Conservation (phyloP, 2,888 invertebrate species). For the Ectemnius lituratus region DNA sequence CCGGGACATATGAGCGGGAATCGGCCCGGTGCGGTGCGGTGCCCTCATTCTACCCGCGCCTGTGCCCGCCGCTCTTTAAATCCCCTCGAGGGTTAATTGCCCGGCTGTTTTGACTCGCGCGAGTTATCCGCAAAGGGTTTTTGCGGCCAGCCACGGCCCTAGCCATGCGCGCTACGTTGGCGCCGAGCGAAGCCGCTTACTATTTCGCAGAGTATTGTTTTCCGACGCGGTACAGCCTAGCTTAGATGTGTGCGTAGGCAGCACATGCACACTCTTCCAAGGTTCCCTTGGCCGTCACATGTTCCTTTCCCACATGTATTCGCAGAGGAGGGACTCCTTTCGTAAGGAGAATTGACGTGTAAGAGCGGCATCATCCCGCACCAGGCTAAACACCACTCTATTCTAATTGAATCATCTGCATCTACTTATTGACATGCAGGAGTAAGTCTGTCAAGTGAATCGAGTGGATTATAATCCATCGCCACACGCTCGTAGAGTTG, state of each 20-base stretch:
- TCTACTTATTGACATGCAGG: constrained; percentile 15
- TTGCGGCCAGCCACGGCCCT: constrained; percentile 50
- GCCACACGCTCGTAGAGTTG: constrained; percentile 15
- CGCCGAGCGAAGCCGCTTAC: constrained; percentile 3
- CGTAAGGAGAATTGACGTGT: too few species aligned
- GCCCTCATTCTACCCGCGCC: constrained; percentile 12
- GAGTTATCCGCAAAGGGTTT: constrained; percentile 66
- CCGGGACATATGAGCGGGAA: constrained; percentile 56
- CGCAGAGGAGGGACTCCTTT: background rate
- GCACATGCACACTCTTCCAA: background rate
- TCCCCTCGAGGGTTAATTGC: constrained; percentile 77
- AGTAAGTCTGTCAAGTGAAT: background rate
- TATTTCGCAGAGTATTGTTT: constrained; percentile 44
- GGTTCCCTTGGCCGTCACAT: background rate
- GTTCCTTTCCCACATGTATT: background rate
- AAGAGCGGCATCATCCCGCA: too few species aligned
- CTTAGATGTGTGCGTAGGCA: too few species aligned
- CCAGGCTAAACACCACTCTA: background rate
- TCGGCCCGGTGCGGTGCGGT: constrained; percentile 28
- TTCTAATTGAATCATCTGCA: constrained; percentile 39
- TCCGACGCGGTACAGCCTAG: constrained; percentile 26
- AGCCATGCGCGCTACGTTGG: constrained; percentile 6
- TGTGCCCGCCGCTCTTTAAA: constrained; percentile 63
- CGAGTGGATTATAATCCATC: constrained; percentile 35
- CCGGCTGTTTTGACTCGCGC: constrained; percentile 73